phyloP scores from a whole-genome alignment of 2,888 invertebrate species.

The Ochropleura plecta region DNA sequence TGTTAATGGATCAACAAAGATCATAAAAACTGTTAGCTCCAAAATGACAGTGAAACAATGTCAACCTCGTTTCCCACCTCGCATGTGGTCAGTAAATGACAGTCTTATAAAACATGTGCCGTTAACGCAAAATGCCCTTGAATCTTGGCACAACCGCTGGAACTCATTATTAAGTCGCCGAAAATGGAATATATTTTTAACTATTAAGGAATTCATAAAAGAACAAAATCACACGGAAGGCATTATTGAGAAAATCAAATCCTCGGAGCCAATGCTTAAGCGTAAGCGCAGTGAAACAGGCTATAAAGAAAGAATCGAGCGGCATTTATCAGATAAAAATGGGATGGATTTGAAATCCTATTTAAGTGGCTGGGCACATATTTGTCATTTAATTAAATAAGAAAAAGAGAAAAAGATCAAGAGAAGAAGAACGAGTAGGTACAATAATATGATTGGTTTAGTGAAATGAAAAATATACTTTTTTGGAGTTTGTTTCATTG shows the following conservation, averaged over 20 bases:
- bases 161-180: conserved; percentile 13
- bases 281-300: too few species aligned
- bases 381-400: conserved; percentile 21
- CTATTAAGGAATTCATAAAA: conserved; percentile 1
- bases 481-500: too few species aligned
- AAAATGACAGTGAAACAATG: conserved; percentile 13
- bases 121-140: conserved; percentile 6
- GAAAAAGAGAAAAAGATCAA: too few species aligned
- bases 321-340: conserved; percentile 3
- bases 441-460: too few species aligned
- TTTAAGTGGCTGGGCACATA: conserved; percentile 24
- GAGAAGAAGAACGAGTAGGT: too few species aligned
- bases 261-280: too few species aligned
- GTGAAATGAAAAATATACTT: too few species aligned
- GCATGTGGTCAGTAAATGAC: conserved; percentile 12
- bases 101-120: conserved; percentile 2
- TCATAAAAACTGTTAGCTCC: conserved; percentile 1
- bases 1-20: conserved; percentile 1
- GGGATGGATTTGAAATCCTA: conserved; percentile 10
- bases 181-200: conserved; percentile 13
- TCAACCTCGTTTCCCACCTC: conserved; percentile 15
- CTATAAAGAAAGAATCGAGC: too few species aligned
- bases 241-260: conserved; percentile 5
- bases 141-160: conserved; percentile 7
- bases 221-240: conserved; percentile 10